Evolutionary conservation across 2,797 vertebrate species (phyloP).

Genomic region (Crocidura indochinensis): DNA sequence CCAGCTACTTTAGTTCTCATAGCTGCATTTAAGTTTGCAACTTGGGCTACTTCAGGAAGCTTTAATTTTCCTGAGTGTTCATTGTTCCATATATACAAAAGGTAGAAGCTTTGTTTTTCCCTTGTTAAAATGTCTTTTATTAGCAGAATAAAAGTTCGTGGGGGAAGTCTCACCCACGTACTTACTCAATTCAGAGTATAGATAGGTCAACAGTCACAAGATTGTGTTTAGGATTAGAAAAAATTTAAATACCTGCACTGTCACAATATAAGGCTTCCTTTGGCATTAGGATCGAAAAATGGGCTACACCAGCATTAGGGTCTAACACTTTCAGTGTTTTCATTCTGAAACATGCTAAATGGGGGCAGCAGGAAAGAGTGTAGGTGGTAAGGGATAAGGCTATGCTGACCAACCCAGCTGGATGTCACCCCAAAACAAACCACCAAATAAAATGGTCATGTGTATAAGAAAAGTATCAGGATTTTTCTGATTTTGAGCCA

Average conservation of each 20-base stretch:
- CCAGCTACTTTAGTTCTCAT: background rate
- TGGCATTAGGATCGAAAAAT: constrained; percentile 27
- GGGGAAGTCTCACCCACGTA: background rate
- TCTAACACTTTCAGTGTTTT: constrained; percentile 48
- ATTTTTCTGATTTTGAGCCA: too few relatives aligned
- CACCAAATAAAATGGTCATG: too few relatives aligned
- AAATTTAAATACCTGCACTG: too few relatives aligned
- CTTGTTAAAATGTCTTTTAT: background rate
- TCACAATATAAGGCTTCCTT: background rate
- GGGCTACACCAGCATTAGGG: background rate
- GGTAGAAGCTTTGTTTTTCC: background rate
- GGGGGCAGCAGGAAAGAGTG: constrained; percentile 32
- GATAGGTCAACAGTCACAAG: background rate
- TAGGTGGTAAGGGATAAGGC: too few relatives aligned
- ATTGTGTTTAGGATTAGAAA: too few relatives aligned
- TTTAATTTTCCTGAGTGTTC: background rate
- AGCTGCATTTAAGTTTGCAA: background rate
- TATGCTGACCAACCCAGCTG: too few relatives aligned
- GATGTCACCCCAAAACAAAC: too few relatives aligned
- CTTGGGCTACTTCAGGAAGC: background rate
- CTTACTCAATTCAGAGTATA: background rate
- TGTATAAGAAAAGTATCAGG: too few relatives aligned
- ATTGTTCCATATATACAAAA: background rate
- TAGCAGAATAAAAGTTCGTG: too few relatives aligned
- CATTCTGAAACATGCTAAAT: constrained; percentile 11